Evolutionary conservation across 2,797 vertebrate genomes (phyloP).

Genomic region (Spatula versicolor): DNA sequence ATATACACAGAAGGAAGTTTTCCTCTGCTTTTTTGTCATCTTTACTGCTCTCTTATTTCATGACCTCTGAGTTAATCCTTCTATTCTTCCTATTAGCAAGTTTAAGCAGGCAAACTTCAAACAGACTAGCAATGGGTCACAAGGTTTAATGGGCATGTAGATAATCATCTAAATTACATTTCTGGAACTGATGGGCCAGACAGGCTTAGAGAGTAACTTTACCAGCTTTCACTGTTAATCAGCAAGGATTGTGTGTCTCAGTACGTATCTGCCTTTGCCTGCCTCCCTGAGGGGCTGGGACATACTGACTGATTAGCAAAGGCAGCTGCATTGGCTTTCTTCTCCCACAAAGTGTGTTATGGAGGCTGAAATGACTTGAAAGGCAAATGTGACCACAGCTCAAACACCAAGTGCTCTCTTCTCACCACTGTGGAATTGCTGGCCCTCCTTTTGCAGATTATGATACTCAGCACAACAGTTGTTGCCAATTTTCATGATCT

Average conservation of each 20-base stretch:
- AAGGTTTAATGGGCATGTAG: conserved; percentile 79
- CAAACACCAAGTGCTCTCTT: conserved; percentile 70
- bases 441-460: conserved; percentile 64
- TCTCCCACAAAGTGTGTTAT: conserved; percentile 67
- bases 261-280: conserved; percentile 59
- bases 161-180: conserved; percentile 89
- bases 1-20: conserved; percentile 49
- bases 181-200: conserved; percentile 83
- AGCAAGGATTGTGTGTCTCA: conserved; percentile 73
- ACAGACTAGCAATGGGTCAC: conserved; percentile 79
- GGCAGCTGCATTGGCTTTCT: conserved; percentile 80
- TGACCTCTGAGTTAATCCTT: conserved; percentile 81
- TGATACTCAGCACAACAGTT: conserved; percentile 71
- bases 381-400: conserved; percentile 76
- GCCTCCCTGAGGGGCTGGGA: conserved; percentile 61
- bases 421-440: conserved; percentile 77
- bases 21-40: conserved; percentile 58
- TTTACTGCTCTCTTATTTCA: conserved; percentile 76
- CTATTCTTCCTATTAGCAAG: conserved; percentile 80
- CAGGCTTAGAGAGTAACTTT: conserved; percentile 77
- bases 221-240: conserved; percentile 78
- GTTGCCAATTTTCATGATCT: conserved; percentile 78
- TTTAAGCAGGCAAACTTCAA: conserved; percentile 86
- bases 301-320: conserved; percentile 78
- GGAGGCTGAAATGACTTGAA: conserved; percentile 77